These are phyloP conservation scores for Augochlorella aurata DNA, from an alignment of 2,888 invertebrate genomes.

Conservation along the genomic window DNA sequence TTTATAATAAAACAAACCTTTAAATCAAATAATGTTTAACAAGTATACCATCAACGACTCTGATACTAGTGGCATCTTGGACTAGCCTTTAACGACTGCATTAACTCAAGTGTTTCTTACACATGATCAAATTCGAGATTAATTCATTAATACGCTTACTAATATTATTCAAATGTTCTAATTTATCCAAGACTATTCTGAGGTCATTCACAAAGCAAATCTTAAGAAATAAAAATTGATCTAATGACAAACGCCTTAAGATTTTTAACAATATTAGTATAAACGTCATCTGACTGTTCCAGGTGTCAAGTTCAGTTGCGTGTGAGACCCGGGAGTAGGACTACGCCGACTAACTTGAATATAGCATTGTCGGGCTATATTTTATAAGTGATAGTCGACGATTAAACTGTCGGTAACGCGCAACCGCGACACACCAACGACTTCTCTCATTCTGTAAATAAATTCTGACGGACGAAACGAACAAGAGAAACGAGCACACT, in stretches of 20 bases:
- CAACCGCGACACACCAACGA: slow-evolving; percentile 34
- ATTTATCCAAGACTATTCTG: neutral
- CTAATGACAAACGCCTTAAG: neutral
- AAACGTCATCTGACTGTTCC: slow-evolving; percentile 70
- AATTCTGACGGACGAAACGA: slow-evolving; percentile 24
- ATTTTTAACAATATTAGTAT: neutral
- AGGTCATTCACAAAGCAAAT: neutral
- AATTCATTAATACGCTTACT: neutral
- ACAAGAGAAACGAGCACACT: slow-evolving; percentile 14
- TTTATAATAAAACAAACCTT: too few relatives aligned
- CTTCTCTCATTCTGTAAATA: slow-evolving; percentile 43
- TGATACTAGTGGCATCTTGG: neutral
- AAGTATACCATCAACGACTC: neutral
- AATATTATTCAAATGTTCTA: neutral
- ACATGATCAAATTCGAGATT: neutral
- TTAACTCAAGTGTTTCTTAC: too few relatives aligned
- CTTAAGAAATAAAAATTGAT: neutral
- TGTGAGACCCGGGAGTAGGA: slow-evolving; percentile 82
- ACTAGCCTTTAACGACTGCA: neutral
- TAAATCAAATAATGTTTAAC: too few relatives aligned
- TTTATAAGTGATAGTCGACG: slow-evolving; percentile 77
- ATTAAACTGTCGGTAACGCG: slow-evolving; percentile 44
- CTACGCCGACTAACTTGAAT: slow-evolving; percentile 78
- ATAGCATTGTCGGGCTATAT: slow-evolving; percentile 77
- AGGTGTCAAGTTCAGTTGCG: slow-evolving; percentile 91